Evolutionary conservation across 2,113 vertebrate genomes (phyloP).

Genomic region (Pavo muticus): DNA sequence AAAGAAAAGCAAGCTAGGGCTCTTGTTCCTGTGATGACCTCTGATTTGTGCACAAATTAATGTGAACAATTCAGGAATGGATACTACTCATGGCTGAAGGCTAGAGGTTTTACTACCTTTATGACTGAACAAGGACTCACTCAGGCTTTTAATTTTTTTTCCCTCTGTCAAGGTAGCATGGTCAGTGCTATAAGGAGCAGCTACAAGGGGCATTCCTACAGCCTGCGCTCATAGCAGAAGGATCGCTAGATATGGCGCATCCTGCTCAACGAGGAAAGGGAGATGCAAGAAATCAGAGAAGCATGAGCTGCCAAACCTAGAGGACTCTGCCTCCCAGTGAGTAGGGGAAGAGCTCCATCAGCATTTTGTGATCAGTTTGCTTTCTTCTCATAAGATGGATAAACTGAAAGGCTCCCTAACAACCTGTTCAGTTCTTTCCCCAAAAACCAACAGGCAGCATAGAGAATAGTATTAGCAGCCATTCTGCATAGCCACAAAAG

Average conservation of each 20-base stretch:
- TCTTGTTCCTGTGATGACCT: neutral
- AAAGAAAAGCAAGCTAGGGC: neutral
- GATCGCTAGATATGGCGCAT: neutral
- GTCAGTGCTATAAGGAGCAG: neutral
- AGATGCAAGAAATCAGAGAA: neutral
- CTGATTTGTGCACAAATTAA: neutral
- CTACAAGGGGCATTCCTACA: neutral
- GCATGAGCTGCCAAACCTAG: neutral
- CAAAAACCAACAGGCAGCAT: neutral
- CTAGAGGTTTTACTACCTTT: neutral
- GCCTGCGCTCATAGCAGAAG: neutral
- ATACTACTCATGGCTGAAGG: neutral
- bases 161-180: neutral
- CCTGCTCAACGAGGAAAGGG: neutral
- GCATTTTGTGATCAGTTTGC: neutral
- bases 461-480: neutral
- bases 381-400: neutral
- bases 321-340: neutral
- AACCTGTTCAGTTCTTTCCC: neutral
- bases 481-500: neutral
- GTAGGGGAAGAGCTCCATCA: neutral
- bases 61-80: neutral
- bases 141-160: neutral
- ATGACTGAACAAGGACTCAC: neutral
- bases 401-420: neutral